Conservation (phyloP, 2,888 invertebrate genomes). For the Aspidiotus rigidus region DNA sequence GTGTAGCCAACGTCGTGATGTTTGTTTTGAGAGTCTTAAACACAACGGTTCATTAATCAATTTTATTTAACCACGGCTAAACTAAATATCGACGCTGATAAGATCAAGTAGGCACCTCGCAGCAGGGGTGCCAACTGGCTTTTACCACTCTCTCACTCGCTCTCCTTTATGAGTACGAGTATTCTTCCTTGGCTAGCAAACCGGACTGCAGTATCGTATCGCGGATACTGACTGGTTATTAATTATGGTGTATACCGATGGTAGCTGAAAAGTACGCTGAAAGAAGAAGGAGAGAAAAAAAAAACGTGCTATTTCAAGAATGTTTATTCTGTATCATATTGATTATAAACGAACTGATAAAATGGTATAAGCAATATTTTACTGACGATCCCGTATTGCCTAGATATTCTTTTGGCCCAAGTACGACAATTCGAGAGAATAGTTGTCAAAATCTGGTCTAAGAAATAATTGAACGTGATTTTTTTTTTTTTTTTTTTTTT, state of each 20-base stretch:
- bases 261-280: conserved; percentile 16
- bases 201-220: background rate
- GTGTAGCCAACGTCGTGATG: conserved; percentile 30
- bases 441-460: no score
- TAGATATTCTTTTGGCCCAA: no score
- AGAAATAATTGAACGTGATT: no score
- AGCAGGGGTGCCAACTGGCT: conserved; percentile 32
- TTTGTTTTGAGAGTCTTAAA: conserved; percentile 27
- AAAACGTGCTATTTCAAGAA: conserved; percentile 27
- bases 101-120: conserved; percentile 30
- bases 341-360: conserved; percentile 24
- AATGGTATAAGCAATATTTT: conserved; percentile 4
- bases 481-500: no score
- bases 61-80: conserved; percentile 29
- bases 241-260: conserved; percentile 20
- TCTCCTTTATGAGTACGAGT: background rate
- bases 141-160: conserved; percentile 23
- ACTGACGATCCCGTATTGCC: background rate
- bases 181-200: background rate
- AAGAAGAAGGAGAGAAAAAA: background rate
- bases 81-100: conserved; percentile 33
- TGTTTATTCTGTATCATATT: conserved; percentile 16
- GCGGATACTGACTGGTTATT: conserved; percentile 27
- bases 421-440: no score
- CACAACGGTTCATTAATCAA: conserved; percentile 30